Evolutionary conservation across 1,140 invertebrate species (phyloP).

Genomic region (Zophobas morio): DNA sequence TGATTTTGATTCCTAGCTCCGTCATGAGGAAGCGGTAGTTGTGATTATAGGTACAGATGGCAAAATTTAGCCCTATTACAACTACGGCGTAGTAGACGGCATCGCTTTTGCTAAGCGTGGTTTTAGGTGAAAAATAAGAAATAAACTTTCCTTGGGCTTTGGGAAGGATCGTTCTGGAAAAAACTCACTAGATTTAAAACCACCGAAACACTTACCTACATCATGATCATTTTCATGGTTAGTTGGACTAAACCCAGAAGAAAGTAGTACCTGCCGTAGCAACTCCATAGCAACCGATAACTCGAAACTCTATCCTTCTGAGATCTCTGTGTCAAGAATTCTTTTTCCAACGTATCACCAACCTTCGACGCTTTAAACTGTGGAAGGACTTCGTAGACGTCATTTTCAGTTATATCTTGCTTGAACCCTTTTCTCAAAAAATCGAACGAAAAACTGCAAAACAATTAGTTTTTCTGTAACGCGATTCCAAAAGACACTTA

Average conservation of each 20-base stretch:
- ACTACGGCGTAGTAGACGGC: slow-evolving; percentile 78
- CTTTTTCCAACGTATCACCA: slow-evolving; percentile 51
- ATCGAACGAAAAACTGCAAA: slow-evolving; percentile 49
- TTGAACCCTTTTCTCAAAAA: slow-evolving; percentile 51
- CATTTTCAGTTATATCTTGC: slow-evolving; percentile 65
- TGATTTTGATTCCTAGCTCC: slow-evolving; percentile 84
- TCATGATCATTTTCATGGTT: slow-evolving; percentile 70
- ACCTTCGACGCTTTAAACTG: slow-evolving; percentile 47
- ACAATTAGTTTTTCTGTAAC: neutral
- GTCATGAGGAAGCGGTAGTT: slow-evolving; percentile 82
- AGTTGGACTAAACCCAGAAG: slow-evolving; percentile 70
- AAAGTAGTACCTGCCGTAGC: slow-evolving; percentile 70
- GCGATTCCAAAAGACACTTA: slow-evolving; percentile 1
- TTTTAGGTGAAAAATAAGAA: slow-evolving; percentile 74
- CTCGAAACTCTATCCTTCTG: slow-evolving; percentile 69
- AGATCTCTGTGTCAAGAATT: slow-evolving; percentile 54
- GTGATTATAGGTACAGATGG: slow-evolving; percentile 71
- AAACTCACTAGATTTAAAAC: neutral
- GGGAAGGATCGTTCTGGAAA: slow-evolving; percentile 78
- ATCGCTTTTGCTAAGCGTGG: slow-evolving; percentile 67
- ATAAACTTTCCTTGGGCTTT: slow-evolving; percentile 78
- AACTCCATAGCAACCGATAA: slow-evolving; percentile 69
- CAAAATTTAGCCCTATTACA: slow-evolving; percentile 72
- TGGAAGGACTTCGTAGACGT: slow-evolving; percentile 55
- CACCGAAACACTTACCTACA: slow-evolving; percentile 64